phyloP scores from a whole-genome alignment of 2,888 invertebrate genomes.

The Cephus sareptanus region DNA sequence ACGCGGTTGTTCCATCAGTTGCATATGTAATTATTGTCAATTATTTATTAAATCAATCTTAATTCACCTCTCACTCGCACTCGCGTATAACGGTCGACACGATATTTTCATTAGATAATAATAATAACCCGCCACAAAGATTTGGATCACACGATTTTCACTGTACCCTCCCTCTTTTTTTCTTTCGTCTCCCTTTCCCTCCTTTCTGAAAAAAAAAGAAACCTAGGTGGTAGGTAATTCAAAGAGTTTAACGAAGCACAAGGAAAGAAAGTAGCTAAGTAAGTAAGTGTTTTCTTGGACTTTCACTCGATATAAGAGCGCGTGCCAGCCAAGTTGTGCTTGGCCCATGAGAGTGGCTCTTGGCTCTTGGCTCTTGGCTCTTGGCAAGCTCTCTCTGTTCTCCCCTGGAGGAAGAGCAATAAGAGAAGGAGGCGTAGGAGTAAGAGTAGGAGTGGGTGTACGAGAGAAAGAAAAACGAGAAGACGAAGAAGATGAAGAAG shows the following conservation, averaged over 20 bases:
- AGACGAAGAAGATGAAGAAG: slow-evolving; percentile 17
- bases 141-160: slow-evolving; percentile 25
- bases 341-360: slow-evolving; percentile 32
- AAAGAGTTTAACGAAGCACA: not conserved
- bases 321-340: slow-evolving; percentile 35
- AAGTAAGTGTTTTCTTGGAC: slow-evolving; percentile 30
- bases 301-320: slow-evolving; percentile 34
- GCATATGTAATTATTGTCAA: not conserved
- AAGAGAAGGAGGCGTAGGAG: slow-evolving; percentile 10
- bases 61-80: not conserved
- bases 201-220: not conserved
- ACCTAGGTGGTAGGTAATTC: not conserved
- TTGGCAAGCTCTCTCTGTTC: slow-evolving; percentile 1
- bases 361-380: slow-evolving; percentile 27
- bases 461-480: not conserved
- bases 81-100: not conserved
- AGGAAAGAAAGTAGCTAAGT: not conserved
- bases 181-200: not conserved
- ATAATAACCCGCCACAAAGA: not conserved
- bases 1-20: not conserved
- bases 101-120: not conserved
- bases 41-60: not conserved
- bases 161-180: slow-evolving; percentile 12
- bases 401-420: slow-evolving; percentile 22
- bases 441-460: slow-evolving; percentile 7